Conservation (phyloP, 2,888 invertebrate genomes). For the Diarsia rubi region DNA sequence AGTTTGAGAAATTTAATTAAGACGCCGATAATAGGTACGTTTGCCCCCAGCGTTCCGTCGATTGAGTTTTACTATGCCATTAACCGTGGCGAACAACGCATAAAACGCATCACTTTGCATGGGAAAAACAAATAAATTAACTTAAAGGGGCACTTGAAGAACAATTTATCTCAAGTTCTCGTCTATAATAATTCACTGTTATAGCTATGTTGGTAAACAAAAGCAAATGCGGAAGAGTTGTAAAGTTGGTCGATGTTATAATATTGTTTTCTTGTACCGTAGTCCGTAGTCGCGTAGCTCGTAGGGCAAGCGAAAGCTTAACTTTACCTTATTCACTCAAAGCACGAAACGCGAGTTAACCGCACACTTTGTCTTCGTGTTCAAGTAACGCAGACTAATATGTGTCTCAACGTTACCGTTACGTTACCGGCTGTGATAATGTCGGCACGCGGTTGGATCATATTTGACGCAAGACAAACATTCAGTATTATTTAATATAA, state of each 20-base stretch:
- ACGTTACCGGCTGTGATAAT: conserved; percentile 55
- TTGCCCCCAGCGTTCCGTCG: conserved; percentile 63
- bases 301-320: conserved; percentile 50
- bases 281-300: conserved; percentile 22
- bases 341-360: conserved; percentile 57
- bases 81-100: conserved; percentile 73
- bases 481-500: conserved; percentile 72
- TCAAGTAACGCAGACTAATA: conserved; percentile 70
- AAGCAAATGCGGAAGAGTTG: conserved; percentile 70
- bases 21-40: conserved; percentile 57
- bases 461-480: conserved; percentile 73
- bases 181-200: conserved; percentile 78
- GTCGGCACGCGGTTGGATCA: conserved; percentile 70
- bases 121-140: conserved; percentile 86
- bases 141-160: conserved; percentile 78
- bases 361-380: conserved; percentile 70
- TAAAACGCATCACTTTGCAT: conserved; percentile 80
- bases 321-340: conserved; percentile 59
- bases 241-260: conserved; percentile 66
- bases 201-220: conserved; percentile 73
- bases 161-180: conserved; percentile 78
- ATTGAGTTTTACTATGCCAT: conserved; percentile 71
- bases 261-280: conserved; percentile 68
- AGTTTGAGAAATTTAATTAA: conserved; percentile 60
- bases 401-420: conserved; percentile 68